Evolutionary conservation across 2,888 invertebrate genomes (phyloP), one percentile per base, ranked within the genome.

Genomic region (Metalampra italica): DNA sequence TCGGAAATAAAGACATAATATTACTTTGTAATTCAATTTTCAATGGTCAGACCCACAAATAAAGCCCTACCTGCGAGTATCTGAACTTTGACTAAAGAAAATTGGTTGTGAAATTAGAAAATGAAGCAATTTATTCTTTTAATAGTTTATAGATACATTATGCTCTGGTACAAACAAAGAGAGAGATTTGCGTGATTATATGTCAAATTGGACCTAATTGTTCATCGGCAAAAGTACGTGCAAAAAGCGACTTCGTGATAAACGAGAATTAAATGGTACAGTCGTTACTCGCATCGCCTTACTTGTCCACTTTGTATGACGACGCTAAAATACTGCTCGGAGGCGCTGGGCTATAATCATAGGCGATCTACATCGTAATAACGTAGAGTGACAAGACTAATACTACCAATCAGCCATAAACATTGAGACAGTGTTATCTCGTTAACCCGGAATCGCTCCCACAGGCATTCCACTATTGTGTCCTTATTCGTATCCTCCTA

Each of bases 241-340:
- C 55, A 58, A 66, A 68, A 69, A 62, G 48, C 46, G 47, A 45
- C 49, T 64, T 54, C 68, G 56, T 68, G 72, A 61, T 68, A 61
- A 64, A 62, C 62, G 55, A 61, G 62, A 65, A 68, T 68, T 62
- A 72, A 66, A 67, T 66, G 61, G 62, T 22, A 22, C 60, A 59
- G 60, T 62, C 71, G 73, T 72, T 70, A 68, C 56, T 66, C 58
- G 65, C 63, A 71, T 71, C 67, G 71, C 60, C 71, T 74, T 73
- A 67, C 66, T 66, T 68, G 54, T 56, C 56, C 59, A 61, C 56
- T 56, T 63, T 51, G 62, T 68, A 66, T 66, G 66, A 64, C 66
- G 57, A 51, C 53, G 55, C 51, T 51, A 55, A 59, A 54, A 55
- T 52, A 51, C 51, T 50, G 50, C 42, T 50, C 48, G 22, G 22